Conservation (phyloP, 2,113 vertebrate genomes). For the Spheniscus mendiculus region DNA sequence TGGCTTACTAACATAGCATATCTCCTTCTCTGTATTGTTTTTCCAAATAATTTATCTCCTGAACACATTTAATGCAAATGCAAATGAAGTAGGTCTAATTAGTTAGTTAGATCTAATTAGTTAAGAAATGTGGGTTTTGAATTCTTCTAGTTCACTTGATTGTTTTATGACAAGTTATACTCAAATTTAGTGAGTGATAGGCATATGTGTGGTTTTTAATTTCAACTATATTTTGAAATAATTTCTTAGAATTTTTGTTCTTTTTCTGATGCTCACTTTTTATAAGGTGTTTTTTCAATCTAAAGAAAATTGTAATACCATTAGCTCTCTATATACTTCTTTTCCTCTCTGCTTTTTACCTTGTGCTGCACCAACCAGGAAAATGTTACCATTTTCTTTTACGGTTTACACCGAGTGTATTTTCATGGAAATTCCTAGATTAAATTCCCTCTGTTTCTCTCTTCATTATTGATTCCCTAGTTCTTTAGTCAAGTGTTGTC, state of each 20-base stretch:
- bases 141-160: not conserved
- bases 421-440: not conserved
- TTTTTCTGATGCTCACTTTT: not conserved
- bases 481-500: not conserved
- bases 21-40: not conserved
- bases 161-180: not conserved
- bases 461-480: not conserved
- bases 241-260: not conserved
- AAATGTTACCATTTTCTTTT: not conserved
- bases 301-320: not conserved
- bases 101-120: not conserved
- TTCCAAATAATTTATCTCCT: fast-evolving
- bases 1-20: not conserved
- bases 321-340: not conserved
- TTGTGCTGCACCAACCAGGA: not conserved
- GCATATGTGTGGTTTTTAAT: not conserved
- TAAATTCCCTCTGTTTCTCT: not conserved
- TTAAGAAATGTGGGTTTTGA: not conserved
- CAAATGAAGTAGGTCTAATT: not conserved
- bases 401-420: not conserved
- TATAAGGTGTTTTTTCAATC: not conserved
- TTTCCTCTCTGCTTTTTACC: not conserved
- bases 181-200: not conserved
- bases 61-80: not conserved
- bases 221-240: not conserved